phyloP scores from a whole-genome alignment of 2,113 vertebrate genomes.

The Vanacampus margaritifer region DNA sequence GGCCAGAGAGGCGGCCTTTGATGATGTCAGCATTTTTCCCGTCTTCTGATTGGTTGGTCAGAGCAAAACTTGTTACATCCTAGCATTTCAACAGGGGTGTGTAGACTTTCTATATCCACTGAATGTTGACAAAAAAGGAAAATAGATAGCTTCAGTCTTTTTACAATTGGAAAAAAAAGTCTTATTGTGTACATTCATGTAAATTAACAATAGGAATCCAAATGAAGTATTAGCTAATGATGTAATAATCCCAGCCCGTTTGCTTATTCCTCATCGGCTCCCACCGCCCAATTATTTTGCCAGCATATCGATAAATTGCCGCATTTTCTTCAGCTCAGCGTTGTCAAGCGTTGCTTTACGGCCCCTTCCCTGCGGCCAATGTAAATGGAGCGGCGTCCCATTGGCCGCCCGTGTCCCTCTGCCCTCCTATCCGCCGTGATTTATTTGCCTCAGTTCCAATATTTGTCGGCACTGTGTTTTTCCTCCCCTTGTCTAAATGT shows the following conservation, averaged over 20 bases:
- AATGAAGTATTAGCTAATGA: too few species aligned
- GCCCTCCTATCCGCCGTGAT: conserved; percentile 61
- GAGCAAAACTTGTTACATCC: too few species aligned
- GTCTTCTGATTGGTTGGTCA: too few species aligned
- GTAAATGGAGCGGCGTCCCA: conserved; percentile 13
- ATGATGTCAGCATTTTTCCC: too few species aligned
- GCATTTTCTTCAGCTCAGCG: neutral
- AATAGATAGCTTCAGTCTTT: too few species aligned
- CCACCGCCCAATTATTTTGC: neutral
- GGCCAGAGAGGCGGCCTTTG: too few species aligned
- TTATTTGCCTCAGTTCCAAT: conserved; percentile 80
- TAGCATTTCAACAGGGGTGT: too few species aligned
- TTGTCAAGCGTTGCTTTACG: conserved; percentile 17
- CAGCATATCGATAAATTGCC: neutral
- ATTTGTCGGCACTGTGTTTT: conserved; percentile 79
- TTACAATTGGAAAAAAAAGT: too few species aligned
- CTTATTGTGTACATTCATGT: too few species aligned
- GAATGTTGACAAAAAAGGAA: too few species aligned
- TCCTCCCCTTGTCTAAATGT: conserved; percentile 80
- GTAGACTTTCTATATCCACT: too few species aligned
- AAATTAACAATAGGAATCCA: too few species aligned
- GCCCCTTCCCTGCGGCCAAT: conserved; percentile 16
- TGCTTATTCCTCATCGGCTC: neutral
- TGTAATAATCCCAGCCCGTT: neutral
- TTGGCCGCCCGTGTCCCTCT: conserved; percentile 19